Base-by-base conservation (phyloP, 2,797 vertebrate genomes). In the Staurois parvus region DNA sequence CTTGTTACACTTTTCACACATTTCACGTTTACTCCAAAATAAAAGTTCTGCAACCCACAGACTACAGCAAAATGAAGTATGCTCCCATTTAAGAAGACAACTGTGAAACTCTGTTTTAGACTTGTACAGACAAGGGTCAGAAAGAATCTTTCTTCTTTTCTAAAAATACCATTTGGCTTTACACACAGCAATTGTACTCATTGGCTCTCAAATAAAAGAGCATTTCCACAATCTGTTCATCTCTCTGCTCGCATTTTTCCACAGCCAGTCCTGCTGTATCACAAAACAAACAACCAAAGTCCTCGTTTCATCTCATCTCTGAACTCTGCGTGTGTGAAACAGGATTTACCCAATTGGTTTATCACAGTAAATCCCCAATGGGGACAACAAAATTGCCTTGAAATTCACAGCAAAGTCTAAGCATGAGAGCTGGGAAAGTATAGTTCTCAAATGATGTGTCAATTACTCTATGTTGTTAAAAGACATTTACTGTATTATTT, bases 401-500 rank as follows among this genome's bases (percentile, higher is more conserved):
- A 74, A 67, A 32, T 19, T 32, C 66, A 56, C 24, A 40, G 42
- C 64, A 34, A 69, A 75, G 34, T 24, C 68, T 56, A 11, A 17
- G 48, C 24, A 24, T 19, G 6, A n/a, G 30, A 73, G 59, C 32
- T 12, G 12, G 19, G 28, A 34, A 76, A 77, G 32, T 29, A 78
- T 17, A 45, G 11, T 13, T 59, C 8, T 10, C 9, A 56, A 77
- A 83, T 76, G 52, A 68, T 69, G 28, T 37, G 64, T 42, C 42
- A 69, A 69, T 84, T 76, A 48, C n/a, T 8, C 11, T 21, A 30
- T 76, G 59, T 84, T 69, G 45, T 29, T 76, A n/a, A 52, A 59
- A 59, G 5, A 21, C 8, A 1, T 9, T 37, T 37, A 9, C 7
- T 37, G 37, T 37, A 37, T 37, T 37, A 56, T 59, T 59, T 59